phyloP scores from a whole-genome alignment of 2,113 vertebrate species.

The Ptilorrhoa leucosticta region DNA sequence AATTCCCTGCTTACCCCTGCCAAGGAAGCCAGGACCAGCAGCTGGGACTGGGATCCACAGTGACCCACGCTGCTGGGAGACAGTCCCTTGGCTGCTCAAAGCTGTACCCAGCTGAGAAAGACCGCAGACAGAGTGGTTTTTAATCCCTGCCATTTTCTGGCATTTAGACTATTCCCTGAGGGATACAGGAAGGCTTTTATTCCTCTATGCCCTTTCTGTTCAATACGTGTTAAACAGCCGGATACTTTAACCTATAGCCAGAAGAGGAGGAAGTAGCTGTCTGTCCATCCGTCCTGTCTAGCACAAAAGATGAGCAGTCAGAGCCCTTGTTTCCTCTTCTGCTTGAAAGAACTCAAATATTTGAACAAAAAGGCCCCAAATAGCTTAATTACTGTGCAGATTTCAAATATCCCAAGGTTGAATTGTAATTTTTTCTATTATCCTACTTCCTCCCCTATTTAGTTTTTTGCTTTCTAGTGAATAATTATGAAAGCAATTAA shows the following conservation, averaged over 20 bases:
- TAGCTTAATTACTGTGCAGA: background rate
- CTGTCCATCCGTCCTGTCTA: background rate
- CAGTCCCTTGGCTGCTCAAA: background rate
- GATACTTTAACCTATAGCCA: constrained; percentile 2
- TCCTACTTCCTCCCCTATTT: background rate
- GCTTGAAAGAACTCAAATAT: background rate
- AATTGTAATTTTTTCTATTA: background rate
- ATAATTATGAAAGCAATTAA: constrained; percentile 36
- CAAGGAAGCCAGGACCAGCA: background rate
- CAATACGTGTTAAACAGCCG: background rate
- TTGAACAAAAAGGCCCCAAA: background rate
- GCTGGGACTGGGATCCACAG: background rate
- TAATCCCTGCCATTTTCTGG: background rate
- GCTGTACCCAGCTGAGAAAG: background rate
- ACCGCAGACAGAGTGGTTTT: background rate
- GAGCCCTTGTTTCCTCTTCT: background rate
- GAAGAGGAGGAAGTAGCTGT: constrained; percentile 8
- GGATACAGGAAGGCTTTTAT: constrained; percentile 33
- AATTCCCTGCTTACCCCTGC: background rate
- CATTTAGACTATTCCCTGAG: background rate
- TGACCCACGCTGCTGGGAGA: accelerated
- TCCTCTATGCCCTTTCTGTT: constrained; percentile 12
- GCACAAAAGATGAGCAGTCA: background rate
- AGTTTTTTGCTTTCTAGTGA: background rate
- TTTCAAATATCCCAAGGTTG: background rate